Evolutionary conservation across 1,140 invertebrate genomes (phyloP).

Genomic region (Chironomus tepperi): DNA sequence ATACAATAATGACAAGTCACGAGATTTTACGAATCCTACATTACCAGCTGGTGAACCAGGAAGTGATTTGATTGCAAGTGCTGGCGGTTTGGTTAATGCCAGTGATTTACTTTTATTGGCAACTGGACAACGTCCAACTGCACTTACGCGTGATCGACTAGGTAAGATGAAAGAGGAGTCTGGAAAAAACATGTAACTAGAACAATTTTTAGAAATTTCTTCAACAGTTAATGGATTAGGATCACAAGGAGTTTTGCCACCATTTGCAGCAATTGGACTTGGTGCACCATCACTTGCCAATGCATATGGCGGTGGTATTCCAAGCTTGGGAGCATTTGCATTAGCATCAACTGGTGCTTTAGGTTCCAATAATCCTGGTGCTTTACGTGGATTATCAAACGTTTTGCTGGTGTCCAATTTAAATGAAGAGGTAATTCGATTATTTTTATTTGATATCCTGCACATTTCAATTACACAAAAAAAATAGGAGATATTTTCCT

Average conservation of each 20-base stretch:
- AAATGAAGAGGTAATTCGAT: conserved; percentile 75
- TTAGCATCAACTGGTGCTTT: conserved; percentile 51
- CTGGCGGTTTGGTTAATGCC: conserved; percentile 50
- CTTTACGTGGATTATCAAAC: conserved; percentile 61
- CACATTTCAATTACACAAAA: too few species aligned
- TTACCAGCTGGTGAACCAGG: conserved; percentile 87
- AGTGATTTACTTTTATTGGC: conserved; percentile 56
- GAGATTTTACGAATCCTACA: conserved; percentile 97
- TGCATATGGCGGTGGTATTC: conserved; percentile 61
- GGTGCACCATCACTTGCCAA: conserved; percentile 54
- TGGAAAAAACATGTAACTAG: background rate
- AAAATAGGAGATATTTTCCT: too few species aligned
- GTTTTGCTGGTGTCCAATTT: conserved; percentile 83
- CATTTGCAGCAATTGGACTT: conserved; percentile 55
- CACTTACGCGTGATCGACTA: conserved; percentile 46
- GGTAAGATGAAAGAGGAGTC: conserved; percentile 35
- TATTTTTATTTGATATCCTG: background rate
- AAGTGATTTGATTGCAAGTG: conserved; percentile 50
- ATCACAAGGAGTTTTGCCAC: conserved; percentile 71
- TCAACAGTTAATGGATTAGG: conserved; percentile 46
- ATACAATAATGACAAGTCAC: conserved; percentile 99
- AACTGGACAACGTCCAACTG: conserved; percentile 52
- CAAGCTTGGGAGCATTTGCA: conserved; percentile 62
- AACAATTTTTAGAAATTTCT: conserved; percentile 26
- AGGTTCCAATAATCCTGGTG: conserved; percentile 52